Evolutionary conservation across 2,888 invertebrate genomes (phyloP).

Genomic region (Gisinianus flammeolus): DNA sequence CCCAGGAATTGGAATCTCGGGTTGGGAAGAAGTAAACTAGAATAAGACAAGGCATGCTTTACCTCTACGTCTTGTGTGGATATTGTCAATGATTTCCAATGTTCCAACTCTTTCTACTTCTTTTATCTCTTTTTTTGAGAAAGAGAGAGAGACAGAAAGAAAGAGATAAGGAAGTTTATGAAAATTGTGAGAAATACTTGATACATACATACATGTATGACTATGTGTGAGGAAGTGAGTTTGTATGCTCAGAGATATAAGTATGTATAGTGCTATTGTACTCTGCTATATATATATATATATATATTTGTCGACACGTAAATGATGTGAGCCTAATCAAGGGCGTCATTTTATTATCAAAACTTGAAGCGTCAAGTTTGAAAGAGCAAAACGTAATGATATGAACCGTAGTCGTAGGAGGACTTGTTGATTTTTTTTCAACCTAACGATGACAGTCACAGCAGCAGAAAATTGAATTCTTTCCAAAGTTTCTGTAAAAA

Average conservation of each 20-base stretch:
- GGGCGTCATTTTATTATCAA: slow-evolving; percentile 35
- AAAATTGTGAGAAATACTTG: slow-evolving; percentile 16
- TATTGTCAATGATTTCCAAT: background rate
- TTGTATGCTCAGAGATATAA: no score
- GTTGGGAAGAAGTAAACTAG: background rate
- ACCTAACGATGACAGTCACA: no score
- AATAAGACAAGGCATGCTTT: background rate
- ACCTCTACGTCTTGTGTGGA: background rate
- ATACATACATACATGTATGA: background rate
- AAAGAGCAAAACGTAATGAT: no score
- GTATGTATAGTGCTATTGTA: background rate
- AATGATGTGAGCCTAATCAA: slow-evolving; percentile 26
- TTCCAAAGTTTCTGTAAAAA: background rate
- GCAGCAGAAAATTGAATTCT: background rate
- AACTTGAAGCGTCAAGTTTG: background rate
- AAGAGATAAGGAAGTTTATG: slow-evolving; percentile 20
- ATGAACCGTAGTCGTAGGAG: no score
- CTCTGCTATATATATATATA: background rate
- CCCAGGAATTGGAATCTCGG: no score
- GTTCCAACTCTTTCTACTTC: background rate
- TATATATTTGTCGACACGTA: slow-evolving; percentile 3
- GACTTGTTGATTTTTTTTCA: background rate
- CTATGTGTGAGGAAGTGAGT: background rate
- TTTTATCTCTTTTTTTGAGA: background rate
- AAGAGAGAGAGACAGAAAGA: no score